Conservation (phyloP, 37 sponge, comb jelly and placozoan species). For the Cladorhizidae sp. region DNA sequence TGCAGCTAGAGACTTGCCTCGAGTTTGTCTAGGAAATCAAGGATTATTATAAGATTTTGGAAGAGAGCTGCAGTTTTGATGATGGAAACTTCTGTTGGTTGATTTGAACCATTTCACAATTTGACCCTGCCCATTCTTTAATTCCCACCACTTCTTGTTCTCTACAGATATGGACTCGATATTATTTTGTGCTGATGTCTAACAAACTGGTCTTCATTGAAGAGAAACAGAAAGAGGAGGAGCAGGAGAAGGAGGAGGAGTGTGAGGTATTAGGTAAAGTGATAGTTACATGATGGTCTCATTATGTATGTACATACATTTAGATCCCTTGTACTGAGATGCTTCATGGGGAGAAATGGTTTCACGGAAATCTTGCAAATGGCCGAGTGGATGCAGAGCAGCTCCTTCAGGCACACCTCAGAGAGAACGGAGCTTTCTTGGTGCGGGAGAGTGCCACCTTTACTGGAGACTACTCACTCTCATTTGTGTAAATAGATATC, state of each 20-base stretch:
- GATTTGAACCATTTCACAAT: too few species aligned
- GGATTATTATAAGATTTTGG: too few species aligned
- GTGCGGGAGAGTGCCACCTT: conserved; percentile 94
- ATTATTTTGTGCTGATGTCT: conserved; percentile 87
- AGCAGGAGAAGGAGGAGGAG: conserved; percentile 60
- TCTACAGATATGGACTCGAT: conserved; percentile 79
- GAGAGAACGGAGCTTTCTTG: conserved; percentile 86
- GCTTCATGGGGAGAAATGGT: conserved; percentile 80
- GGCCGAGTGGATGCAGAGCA: conserved; percentile 80
- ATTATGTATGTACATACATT: conserved; percentile 1
- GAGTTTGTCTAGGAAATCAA: too few species aligned
- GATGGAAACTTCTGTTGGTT: too few species aligned
- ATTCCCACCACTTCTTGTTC: too few species aligned
- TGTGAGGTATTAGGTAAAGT: conserved; percentile 39
- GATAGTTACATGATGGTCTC: background rate
- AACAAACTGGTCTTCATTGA: conserved; percentile 79
- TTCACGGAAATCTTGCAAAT: conserved; percentile 75
- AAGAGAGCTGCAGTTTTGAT: too few species aligned
- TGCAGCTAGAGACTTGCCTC: too few species aligned
- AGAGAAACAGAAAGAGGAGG: conserved; percentile 78
- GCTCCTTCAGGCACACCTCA: conserved; percentile 72
- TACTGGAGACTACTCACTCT: conserved; percentile 89
- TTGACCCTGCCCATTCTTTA: too few species aligned
- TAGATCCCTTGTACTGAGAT: conserved; percentile 59
- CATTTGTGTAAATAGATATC: conserved; percentile 68